Conservation (phyloP, 2,797 vertebrate species). For the Huso huso region DNA sequence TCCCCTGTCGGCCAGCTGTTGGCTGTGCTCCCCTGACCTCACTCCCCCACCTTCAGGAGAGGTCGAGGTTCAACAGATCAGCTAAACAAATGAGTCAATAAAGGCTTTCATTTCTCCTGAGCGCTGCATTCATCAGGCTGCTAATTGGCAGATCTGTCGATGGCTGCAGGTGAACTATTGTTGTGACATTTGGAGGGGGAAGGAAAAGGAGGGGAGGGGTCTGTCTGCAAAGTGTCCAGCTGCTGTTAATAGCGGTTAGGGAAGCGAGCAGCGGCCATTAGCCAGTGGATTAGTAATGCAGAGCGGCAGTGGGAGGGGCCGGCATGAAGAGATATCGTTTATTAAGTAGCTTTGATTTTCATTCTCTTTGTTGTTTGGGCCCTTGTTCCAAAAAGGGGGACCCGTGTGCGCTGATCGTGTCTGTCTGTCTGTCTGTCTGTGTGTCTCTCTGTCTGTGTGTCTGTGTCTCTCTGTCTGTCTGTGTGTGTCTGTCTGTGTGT, state of each 20-base stretch:
- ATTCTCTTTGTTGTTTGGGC: too few relatives aligned
- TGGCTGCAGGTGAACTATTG: slow-evolving; percentile 51
- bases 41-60: slow-evolving; percentile 35
- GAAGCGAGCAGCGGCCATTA: background rate
- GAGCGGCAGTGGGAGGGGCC: background rate
- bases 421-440: background rate
- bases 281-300: background rate
- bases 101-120: slow-evolving; percentile 47
- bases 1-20: too few relatives aligned
- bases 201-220: slow-evolving; percentile 15
- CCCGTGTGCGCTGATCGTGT: background rate
- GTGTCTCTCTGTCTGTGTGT: background rate
- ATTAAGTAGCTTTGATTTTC: too few relatives aligned
- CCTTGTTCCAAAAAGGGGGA: too few relatives aligned
- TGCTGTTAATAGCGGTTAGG: background rate
- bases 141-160: slow-evolving; percentile 65
- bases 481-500: background rate
- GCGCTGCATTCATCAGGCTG: slow-evolving; percentile 53
- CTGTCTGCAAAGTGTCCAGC: too few relatives aligned
- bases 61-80: slow-evolving; percentile 62
- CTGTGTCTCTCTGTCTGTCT: background rate
- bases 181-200: slow-evolving; percentile 45
- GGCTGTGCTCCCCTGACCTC: too few relatives aligned
- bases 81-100: slow-evolving; percentile 65
- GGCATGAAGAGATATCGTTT: background rate